phyloP scores from a whole-genome alignment of 2,888 invertebrate genomes.

The Agonopterix alstromeriana region DNA sequence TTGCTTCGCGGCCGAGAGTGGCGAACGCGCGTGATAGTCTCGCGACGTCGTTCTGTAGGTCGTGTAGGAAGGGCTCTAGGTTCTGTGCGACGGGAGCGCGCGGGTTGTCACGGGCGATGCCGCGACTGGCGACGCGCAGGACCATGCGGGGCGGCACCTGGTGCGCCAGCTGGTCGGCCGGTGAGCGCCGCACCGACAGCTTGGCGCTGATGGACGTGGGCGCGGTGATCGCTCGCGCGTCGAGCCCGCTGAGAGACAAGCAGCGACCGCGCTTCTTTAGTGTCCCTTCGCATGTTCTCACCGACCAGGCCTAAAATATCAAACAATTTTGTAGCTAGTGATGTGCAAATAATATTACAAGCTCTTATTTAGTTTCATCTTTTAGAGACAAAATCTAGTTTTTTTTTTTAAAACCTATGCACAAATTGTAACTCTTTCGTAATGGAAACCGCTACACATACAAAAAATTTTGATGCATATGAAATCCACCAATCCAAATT shows the following conservation, averaged over 20 bases:
- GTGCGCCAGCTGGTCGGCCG: conserved; percentile 36
- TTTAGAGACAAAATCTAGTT: no score
- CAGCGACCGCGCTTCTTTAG: conserved; percentile 60
- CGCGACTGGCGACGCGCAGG: conserved; percentile 58
- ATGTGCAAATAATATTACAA: no score
- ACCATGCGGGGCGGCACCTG: conserved; percentile 57
- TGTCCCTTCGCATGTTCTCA: conserved; percentile 63
- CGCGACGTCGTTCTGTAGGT: conserved; percentile 51
- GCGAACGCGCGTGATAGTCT: conserved; percentile 53
- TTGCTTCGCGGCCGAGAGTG: conserved; percentile 48
- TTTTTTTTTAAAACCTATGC: no score
- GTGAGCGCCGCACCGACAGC: conserved; percentile 49
- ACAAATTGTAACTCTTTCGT: no score
- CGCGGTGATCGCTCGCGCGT: conserved; percentile 48
- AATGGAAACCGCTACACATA: no score
- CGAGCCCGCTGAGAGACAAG: conserved; percentile 41
- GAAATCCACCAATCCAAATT: no score
- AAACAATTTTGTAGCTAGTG: background rate
- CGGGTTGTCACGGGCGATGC: conserved; percentile 22
- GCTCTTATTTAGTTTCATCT: no score
- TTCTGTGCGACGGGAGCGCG: conserved; percentile 24
- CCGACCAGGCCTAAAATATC: conserved; percentile 55
- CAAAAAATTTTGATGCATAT: no score
- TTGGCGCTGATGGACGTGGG: conserved; percentile 45
- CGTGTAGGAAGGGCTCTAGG: conserved; percentile 48